Percentiles rank a stretch among this genome's conserved stretches.
Conservation (phyloP, 2,113 vertebrate species). For the Trichechus manatus region DNA sequence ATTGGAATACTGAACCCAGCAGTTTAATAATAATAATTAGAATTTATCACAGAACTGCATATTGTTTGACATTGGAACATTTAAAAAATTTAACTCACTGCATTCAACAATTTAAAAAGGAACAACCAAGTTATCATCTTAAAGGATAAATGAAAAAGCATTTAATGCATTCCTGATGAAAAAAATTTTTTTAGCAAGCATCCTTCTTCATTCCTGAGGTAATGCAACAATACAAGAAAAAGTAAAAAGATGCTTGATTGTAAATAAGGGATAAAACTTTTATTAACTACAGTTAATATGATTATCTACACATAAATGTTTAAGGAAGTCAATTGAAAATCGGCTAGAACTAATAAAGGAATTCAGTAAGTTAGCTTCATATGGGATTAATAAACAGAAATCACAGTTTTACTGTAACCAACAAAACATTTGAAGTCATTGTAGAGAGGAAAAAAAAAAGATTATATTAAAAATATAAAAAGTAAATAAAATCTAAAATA, state of each 20-base stretch:
- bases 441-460: background rate
- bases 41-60: background rate
- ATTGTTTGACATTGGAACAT: background rate
- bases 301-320: constrained; percentile 25
- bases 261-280: background rate
- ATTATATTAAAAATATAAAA: background rate
- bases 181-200: background rate
- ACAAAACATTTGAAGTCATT: constrained; percentile 3
- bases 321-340: background rate
- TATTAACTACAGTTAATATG: background rate
- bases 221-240: constrained; percentile 1
- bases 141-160: background rate
- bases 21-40: background rate
- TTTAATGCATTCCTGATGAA: background rate
- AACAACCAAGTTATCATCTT: background rate
- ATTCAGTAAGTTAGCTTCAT: constrained; percentile 33
- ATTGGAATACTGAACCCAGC: background rate
- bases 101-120: background rate
- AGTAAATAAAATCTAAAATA: background rate
- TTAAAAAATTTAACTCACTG: background rate
- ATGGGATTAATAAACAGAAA: constrained; percentile 10
- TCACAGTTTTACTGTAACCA: background rate
- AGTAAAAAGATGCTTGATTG: background rate
- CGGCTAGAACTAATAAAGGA: background rate
- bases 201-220: background rate